Evolutionary conservation across 1,140 invertebrate genomes (phyloP).

Genomic region (Aethina tumida): DNA sequence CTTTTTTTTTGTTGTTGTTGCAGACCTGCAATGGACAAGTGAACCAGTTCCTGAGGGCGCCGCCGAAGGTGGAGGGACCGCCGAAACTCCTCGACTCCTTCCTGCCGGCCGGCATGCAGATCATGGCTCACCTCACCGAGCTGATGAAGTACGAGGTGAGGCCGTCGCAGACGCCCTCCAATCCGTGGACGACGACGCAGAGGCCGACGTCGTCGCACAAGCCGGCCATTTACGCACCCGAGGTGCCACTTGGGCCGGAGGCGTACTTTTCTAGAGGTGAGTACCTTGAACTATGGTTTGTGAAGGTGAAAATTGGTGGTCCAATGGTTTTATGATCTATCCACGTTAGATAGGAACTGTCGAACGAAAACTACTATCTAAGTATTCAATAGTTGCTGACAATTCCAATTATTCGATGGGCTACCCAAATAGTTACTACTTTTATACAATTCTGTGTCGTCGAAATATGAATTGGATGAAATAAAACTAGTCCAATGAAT

Average conservation of each 20-base stretch:
- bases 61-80: slow-evolving; percentile 20
- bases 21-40: slow-evolving; percentile 3
- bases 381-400: too few species aligned
- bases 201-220: slow-evolving; percentile 38
- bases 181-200: slow-evolving; percentile 23
- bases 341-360: too few species aligned
- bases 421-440: too few species aligned
- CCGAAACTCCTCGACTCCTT: slow-evolving; percentile 32
- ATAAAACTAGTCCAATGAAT: too few species aligned
- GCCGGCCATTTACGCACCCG: slow-evolving; percentile 43
- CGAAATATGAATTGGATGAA: too few species aligned
- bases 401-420: too few species aligned
- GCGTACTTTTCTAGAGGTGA: slow-evolving; percentile 18
- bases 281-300: too few species aligned
- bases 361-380: too few species aligned
- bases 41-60: slow-evolving; percentile 2
- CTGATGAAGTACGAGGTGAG: slow-evolving; percentile 44
- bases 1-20: background rate
- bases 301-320: too few species aligned
- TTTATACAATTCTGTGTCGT: too few species aligned
- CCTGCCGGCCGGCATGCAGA: slow-evolving; percentile 46
- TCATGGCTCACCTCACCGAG: slow-evolving; percentile 46
- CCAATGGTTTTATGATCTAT: too few species aligned
- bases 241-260: slow-evolving; percentile 34
- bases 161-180: slow-evolving; percentile 24